These are phyloP conservation scores for Sarcophaga carnaria DNA, from an alignment of 2,888 invertebrate genomes.

Conservation along the genomic window DNA sequence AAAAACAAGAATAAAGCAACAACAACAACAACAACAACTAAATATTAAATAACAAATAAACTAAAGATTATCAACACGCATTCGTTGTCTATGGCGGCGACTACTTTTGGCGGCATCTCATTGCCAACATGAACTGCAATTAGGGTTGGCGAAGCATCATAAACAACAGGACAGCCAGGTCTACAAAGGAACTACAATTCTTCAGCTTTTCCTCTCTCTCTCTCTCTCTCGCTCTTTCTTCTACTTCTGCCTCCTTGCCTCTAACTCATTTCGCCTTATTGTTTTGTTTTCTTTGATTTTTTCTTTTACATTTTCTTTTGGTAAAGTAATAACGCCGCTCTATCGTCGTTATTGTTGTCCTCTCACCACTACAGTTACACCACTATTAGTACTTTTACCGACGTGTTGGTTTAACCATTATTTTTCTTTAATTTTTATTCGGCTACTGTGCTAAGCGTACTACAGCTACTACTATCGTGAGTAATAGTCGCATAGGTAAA, in stretches of 20 bases:
- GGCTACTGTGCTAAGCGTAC: conserved; percentile 57
- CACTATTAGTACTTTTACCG: conserved; percentile 60
- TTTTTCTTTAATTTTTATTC: conserved; percentile 48
- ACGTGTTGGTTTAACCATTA: conserved; percentile 41
- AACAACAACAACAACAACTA: neutral
- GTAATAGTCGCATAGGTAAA: conserved; percentile 71
- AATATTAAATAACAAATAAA: conserved; percentile 30
- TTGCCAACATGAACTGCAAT: conserved; percentile 63
- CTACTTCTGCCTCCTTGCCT: neutral
- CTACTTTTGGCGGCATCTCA: conserved; percentile 62
- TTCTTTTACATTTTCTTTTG: neutral
- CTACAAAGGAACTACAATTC: neutral
- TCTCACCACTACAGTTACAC: neutral
- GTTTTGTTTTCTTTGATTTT: conserved; percentile 2
- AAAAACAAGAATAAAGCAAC: too few relatives aligned
- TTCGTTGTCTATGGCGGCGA: conserved; percentile 50
- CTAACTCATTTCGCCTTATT: neutral
- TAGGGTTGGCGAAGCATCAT: conserved; percentile 64
- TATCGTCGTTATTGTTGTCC: conserved; percentile 4
- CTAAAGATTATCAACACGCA: conserved; percentile 62
- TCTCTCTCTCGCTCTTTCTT: neutral
- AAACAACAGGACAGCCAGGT: conserved; percentile 23
- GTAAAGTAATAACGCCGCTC: neutral
- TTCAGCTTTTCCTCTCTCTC: neutral
- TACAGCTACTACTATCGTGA: conserved; percentile 58